Evolutionary conservation across 2,888 invertebrate genomes (phyloP), one percentile per base, ranked within the genome.

Genomic region (Amphipoea lucens): DNA sequence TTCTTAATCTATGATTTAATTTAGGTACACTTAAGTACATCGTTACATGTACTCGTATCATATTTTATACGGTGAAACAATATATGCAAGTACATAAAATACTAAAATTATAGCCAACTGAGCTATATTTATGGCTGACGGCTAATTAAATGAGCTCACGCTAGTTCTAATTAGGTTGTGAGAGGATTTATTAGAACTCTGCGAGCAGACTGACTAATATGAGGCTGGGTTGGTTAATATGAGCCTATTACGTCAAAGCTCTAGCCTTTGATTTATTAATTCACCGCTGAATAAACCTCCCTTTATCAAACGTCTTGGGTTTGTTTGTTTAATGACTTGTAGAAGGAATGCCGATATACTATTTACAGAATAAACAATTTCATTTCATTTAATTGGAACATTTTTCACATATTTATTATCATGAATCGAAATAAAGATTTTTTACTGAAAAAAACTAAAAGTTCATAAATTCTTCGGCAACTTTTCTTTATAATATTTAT

Each of bases 61-160:
- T 85, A 67, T 71, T 76, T 71, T 65, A 67, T 20, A 29, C 57
- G 36, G 51, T 75, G 36, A 23, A 69, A 81, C 17, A 74, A 73
- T 84, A 65, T 54, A 66, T n/a, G 42, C 65, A 4, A 54, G 54
- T 45, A 68, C 62, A 29, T 74, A 57, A 84, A 76, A 69, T 62
- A 76, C 80, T 73, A 20, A 77, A 76, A 69, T 76, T 66, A 66
- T 72, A 76, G 74, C 20, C 36, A 80, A 77, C 74, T 57, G 67
- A 75, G 73, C 81, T 54, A 66, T 84, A 87, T 80, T 87, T 87
- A 81, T 81, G 63, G 65, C 70, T 66, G 62, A 60, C 66, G 69
- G 62, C 76, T 84, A 81, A 85, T 87, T 87, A 87, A 87, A 87
- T 87, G 75, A 75, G 40, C 75, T 77, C 74, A 81, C 73, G 84